These are phyloP conservation scores for Noctilio leporinus DNA, from an alignment of 2,113 vertebrate species.

Conservation along the genomic window DNA sequence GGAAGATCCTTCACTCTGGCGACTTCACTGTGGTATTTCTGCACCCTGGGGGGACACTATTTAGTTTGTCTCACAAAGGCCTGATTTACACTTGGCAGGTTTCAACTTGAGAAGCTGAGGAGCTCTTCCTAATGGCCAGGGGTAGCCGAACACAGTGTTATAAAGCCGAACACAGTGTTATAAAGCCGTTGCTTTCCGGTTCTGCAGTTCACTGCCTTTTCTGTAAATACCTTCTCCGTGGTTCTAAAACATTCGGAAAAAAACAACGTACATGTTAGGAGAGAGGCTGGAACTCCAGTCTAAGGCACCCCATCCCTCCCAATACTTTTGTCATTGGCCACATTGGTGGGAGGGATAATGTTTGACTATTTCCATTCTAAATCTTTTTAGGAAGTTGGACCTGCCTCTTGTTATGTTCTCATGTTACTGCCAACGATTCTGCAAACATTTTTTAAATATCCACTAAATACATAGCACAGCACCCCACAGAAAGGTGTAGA, in stretches of 20 bases:
- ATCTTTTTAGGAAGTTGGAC: conserved; percentile 29
- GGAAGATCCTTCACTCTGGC: conserved; percentile 49
- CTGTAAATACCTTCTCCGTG: background rate
- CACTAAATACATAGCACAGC: background rate
- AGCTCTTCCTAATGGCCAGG: conserved; percentile 70
- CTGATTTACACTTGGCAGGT: conserved; percentile 81
- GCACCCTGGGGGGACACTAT: conserved; percentile 78
- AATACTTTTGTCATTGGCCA: background rate
- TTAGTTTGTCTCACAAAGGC: conserved; percentile 75
- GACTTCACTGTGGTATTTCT: conserved; percentile 78
- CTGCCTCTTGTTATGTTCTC: background rate
- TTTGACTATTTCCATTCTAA: conserved; percentile 28
- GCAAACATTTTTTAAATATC: conserved; percentile 37
- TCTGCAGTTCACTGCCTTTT: conserved; percentile 59
- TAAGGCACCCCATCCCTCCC: background rate
- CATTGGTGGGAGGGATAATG: background rate
- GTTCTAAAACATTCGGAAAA: background rate
- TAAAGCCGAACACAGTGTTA: conserved; percentile 71
- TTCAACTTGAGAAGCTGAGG: conserved; percentile 71
- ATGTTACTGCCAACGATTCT: background rate
- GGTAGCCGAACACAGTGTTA: conserved; percentile 72
- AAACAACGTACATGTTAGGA: background rate
- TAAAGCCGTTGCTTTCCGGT: conserved; percentile 64
- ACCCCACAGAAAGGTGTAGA: background rate
- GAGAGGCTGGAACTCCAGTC: background rate